Evolutionary conservation across 64 coral and sea anemone species (phyloP), one percentile per base, ranked within the genome.

Genomic region (Anthopleura sola): DNA sequence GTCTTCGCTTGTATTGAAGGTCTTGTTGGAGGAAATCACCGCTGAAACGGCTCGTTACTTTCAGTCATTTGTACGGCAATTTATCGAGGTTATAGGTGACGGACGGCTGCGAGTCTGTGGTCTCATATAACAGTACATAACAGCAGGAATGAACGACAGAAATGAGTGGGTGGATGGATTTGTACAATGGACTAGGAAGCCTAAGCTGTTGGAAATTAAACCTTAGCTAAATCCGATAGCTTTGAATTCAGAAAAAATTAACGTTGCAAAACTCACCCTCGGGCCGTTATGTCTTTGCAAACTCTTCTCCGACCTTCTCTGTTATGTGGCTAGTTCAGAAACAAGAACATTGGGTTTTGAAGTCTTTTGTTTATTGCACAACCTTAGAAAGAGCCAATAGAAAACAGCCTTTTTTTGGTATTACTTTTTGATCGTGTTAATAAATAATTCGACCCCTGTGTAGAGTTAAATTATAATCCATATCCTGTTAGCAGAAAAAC

Each of bases 41-140:
- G 58, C n/a, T 53, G 50, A 53, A 53, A 53, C 11, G 50, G 50
- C 14, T 53, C 50, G 2, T 23, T 62, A 62, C 58, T 62, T 62
- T 26, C 5, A 62, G 0, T 62, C n/a, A 62, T 62, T 62, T 62
- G 58, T 62, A 62, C 23, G n/a, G 7, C 58, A 62, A 15, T 62
- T 62, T 62, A 62, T 24, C 58, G 58, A 62, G 58, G 58, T 62
- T 21, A 62, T 62, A 62, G 58, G 58, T 62, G n/a, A 62, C n/a
- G n/a, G 4, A 62, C 58, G 46, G 46, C 23, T 62, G 58, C 58
- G n/a, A 62, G 24, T 62, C 58, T 23, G n/a, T 62, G 58, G 21
- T 62, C 11, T 62, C n/a, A 62, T 5, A 62, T 62, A 5, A 62
- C 58, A 62, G 58, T 26, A 62, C n/a, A 9, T 26, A 62, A 62